A percentile compares a stretch with the other conserved stretches of the same genome.
phyloP scores from a whole-genome alignment of 2,113 vertebrate species.

The Thunnus maccoyii region DNA sequence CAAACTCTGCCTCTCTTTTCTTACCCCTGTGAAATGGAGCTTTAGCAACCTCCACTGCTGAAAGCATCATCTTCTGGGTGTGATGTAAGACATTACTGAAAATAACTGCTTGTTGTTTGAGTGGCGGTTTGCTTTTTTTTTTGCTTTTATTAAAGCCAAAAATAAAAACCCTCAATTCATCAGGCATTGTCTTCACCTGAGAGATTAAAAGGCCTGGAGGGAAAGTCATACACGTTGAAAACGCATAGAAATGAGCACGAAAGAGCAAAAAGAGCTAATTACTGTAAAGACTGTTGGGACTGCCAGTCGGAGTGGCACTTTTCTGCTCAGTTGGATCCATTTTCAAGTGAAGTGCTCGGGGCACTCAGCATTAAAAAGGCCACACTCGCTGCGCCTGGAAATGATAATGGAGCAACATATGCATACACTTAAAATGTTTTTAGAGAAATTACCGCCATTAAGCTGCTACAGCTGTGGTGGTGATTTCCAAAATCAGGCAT shows the following conservation, averaged over 20 bases:
- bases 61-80: slow-evolving; percentile 12
- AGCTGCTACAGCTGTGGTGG: neutral
- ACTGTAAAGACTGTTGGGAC: slow-evolving; percentile 23
- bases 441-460: neutral
- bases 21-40: neutral
- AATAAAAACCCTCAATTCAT: slow-evolving; percentile 10
- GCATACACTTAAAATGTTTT: slow-evolving; percentile 5
- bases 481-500: neutral
- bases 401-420: slow-evolving; percentile 33
- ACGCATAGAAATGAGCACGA: slow-evolving; percentile 2
- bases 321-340: slow-evolving; percentile 56
- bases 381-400: neutral
- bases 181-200: slow-evolving; percentile 31
- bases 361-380: slow-evolving; percentile 33
- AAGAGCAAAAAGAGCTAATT: slow-evolving; percentile 54
- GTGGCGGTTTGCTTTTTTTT: neutral
- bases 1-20: slow-evolving; percentile 4
- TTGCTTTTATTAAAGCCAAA: slow-evolving; percentile 21
- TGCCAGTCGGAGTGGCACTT: slow-evolving; percentile 54
- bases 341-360: slow-evolving; percentile 42
- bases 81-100: slow-evolving; percentile 33
- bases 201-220: slow-evolving; percentile 39
- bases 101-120: slow-evolving; percentile 31
- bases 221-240: neutral
- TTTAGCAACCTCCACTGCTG: slow-evolving; percentile 13